Evolutionary conservation across 2,113 vertebrate genomes (phyloP), one percentile per base, ranked within the genome.

Genomic region (Mus pahari): DNA sequence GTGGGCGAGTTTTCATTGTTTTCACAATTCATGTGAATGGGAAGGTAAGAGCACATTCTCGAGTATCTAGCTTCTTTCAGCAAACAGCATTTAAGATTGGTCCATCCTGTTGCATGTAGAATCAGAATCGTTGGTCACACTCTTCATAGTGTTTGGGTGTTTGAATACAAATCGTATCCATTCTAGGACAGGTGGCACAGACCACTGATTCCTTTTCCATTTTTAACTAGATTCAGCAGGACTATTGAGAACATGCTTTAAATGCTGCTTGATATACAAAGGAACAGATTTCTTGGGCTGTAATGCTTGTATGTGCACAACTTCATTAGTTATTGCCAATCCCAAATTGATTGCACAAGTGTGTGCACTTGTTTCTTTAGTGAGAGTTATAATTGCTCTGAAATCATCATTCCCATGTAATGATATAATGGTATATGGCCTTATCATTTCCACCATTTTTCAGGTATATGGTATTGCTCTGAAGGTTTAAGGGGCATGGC

Each of bases 281-380:
- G 45, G 33, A 36, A 45, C 16, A 50, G 60, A 81, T 58, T 89
- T 89, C 60, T 28, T n/a, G 11, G 10, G 17, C 74, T 33, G n/a
- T 20, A 33, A 19, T 20, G 16, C 11, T 26, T 53, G 10, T 26
- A 31, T 66, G 22, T 50, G 14, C 73, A 64, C 39, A 45, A 11
- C 36, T n/a, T 70, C 48, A 83, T 24, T 8, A 78, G 11, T 55
- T 42, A n/a, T 5, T 82, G 5, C 45, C 84, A 64, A 17, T 22
- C 71, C 58, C 62, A 53, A 95, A 50, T 16, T 19, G n/a, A 20
- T 14, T 79, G 5, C 39, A 9, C 16, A 26, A 31, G n/a, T 12
- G 7, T 4, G 6, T 28, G 74, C 55, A 31, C 4, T 28, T 2
- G n/a, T 17, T 6, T 13, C n/a, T 22, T 31, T 5, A 1, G 0